Evolutionary conservation across 92 coral and sea anemone genomes (phyloP).

Genomic region (Isaurus tuberculatus): DNA sequence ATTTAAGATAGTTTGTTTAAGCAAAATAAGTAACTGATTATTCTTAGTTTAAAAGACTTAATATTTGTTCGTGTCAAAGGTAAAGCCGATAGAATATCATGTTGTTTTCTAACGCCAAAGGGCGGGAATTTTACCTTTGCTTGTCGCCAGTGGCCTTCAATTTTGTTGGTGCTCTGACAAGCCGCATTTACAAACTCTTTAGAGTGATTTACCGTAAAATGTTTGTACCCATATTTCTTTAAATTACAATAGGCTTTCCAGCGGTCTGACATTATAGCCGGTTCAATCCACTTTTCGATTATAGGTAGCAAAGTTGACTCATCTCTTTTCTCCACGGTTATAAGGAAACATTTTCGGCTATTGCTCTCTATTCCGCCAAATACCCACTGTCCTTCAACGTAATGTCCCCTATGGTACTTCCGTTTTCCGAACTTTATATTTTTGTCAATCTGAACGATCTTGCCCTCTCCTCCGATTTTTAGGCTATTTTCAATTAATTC

Average conservation of each 20-base stretch:
- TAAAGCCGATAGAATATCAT: too few relatives aligned
- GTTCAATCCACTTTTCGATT: conserved; percentile 28
- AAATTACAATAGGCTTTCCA: too few relatives aligned
- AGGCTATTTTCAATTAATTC: too few relatives aligned
- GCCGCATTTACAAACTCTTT: too few relatives aligned
- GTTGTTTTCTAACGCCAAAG: too few relatives aligned
- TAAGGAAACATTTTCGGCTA: conserved; percentile 34
- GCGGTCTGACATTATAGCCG: neutral
- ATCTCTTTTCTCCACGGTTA: conserved; percentile 37
- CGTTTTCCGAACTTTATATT: conserved; percentile 29
- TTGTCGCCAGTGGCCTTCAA: conserved; percentile 12
- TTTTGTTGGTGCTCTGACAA: conserved; percentile 3
- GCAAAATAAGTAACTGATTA: too few relatives aligned
- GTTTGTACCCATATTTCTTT: too few relatives aligned
- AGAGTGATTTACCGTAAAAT: too few relatives aligned
- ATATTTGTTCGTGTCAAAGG: too few relatives aligned
- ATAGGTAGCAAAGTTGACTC: conserved; percentile 37
- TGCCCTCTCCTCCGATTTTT: too few relatives aligned
- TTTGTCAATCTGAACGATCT: neutral
- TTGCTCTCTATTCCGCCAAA: conserved; percentile 33
- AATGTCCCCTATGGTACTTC: conserved; percentile 43
- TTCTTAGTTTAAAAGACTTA: too few relatives aligned
- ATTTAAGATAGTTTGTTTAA: too few relatives aligned
- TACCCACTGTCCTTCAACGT: conserved; percentile 54
- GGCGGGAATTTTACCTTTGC: neutral